Base-by-base conservation (phyloP, 2,113 vertebrate genomes). In the Onychostoma macrolepis region DNA sequence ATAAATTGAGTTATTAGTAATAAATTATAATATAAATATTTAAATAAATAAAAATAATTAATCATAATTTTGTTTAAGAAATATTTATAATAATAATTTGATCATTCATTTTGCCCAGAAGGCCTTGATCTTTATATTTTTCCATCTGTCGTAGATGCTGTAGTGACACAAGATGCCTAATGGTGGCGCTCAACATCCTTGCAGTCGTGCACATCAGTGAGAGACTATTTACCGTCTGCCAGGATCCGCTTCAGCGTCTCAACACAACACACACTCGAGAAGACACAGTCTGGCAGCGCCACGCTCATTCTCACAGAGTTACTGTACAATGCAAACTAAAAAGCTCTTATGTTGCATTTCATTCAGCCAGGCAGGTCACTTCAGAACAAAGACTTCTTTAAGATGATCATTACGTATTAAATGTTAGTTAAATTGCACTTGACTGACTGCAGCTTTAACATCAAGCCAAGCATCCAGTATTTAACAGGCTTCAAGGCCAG, bases 131-230 rank as follows among this genome's bases (percentile, higher is more conserved):
- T 67, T 67, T 67, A 30, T 69, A 21, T 21, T 21, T 36, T 2
- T 19, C 30, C 30, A 0, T 19, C 17, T 6, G 17, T 36, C n/a
- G 19, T 17, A 4, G 19, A 61, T 15, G 53, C 6, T 45, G 80
- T 81, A 65, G 7, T 65, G 56, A 43, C 58, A 61, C 12, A 43
- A 21, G 33, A 36, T 3, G 53, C 33, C 79, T 28, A 6, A 81
- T 2, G 80, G 58, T 81, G 80, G 80, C 80, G 80, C 80, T 81
- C 56, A 10, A 8, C 56, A 43, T 63, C 28, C 30, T 76, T 4
- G 24, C 56, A 43, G 10, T 4, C 4, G 33, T 36, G 30, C 33
- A 36, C 72, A 26, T 48, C n/a, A 15, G 21, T 10, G 8, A 41
- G 2, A 24, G 30, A n/a, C 8, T n/a, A 10, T 61, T 61, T n/a